Evolutionary conservation across 1,140 invertebrate genomes (phyloP).

Genomic region (Hyles vespertilio): DNA sequence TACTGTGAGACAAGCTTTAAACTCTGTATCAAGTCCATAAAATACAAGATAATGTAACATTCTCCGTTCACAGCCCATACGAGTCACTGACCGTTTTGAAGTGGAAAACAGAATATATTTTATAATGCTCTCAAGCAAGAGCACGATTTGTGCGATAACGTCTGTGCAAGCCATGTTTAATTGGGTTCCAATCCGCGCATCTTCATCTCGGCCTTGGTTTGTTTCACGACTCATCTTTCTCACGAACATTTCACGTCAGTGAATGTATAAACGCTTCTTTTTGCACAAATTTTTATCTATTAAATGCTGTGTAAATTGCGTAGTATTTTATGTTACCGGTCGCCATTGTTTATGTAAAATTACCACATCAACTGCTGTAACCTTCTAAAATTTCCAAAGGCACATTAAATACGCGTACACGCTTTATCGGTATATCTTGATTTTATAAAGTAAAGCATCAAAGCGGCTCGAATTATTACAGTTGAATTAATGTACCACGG

Average conservation of each 20-base stretch:
- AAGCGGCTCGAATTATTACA: slow-evolving; percentile 3
- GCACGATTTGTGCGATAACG: too few relatives aligned
- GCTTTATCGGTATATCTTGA: slow-evolving; percentile 51
- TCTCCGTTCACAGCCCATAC: too few relatives aligned
- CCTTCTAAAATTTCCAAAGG: slow-evolving; percentile 36
- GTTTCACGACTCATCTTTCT: slow-evolving; percentile 10
- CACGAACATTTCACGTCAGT: slow-evolving; percentile 12
- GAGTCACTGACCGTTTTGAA: too few relatives aligned
- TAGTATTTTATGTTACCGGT: slow-evolving; percentile 31
- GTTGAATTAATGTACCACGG: slow-evolving; percentile 5
- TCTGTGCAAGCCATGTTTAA: too few relatives aligned
- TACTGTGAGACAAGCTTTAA: too few relatives aligned
- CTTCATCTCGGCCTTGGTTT: slow-evolving; percentile 11
- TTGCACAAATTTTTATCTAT: slow-evolving; percentile 22
- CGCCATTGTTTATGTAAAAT: slow-evolving; percentile 53
- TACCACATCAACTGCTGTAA: slow-evolving; percentile 45
- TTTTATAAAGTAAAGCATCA: slow-evolving; percentile 43
- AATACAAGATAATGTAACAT: too few relatives aligned
- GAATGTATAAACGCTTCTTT: slow-evolving; percentile 13
- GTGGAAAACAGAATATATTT: too few relatives aligned
- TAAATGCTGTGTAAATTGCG: slow-evolving; percentile 33
- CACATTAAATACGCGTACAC: slow-evolving; percentile 34
- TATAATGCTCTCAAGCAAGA: too few relatives aligned
- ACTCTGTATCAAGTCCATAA: too few relatives aligned
- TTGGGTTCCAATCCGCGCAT: too few relatives aligned